Conservation (phyloP, 2,113 vertebrate species). For the Columba janthina region DNA sequence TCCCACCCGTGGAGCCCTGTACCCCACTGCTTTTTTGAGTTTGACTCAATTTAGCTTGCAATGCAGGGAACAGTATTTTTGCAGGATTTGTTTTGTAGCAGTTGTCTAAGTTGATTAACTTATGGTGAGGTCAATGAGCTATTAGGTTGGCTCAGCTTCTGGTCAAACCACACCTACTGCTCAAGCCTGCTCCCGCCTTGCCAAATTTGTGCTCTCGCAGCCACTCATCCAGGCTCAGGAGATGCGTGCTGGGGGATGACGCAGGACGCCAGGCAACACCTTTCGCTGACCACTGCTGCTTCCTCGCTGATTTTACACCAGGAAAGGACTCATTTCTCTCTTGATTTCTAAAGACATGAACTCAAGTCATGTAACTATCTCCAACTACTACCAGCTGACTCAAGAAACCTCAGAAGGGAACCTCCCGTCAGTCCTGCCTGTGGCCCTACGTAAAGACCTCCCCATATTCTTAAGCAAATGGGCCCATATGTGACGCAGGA, state of each 20-base stretch:
- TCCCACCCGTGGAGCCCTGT: neutral
- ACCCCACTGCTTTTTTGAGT: neutral
- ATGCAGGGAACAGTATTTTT: neutral
- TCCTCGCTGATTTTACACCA: neutral
- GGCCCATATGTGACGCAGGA: rapidly evolving
- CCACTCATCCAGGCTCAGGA: neutral
- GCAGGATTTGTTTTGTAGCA: neutral
- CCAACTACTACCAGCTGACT: neutral
- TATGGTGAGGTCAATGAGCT: neutral
- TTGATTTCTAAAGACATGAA: neutral
- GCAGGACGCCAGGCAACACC: neutral
- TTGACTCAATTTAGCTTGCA: neutral
- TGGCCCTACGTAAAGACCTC: neutral
- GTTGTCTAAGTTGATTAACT: neutral
- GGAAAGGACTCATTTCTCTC: neutral
- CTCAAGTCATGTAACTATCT: neutral
- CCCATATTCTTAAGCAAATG: neutral
- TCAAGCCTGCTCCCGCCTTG: neutral
- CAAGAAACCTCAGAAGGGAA: neutral
- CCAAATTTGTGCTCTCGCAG: neutral
- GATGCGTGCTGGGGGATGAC: neutral
- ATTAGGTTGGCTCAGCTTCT: neutral
- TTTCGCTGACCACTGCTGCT: neutral
- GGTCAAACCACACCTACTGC: neutral
- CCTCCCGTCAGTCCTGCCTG: neutral